phyloP scores from a whole-genome alignment of 2,888 invertebrate genomes.

The Alentia gelatinosa region DNA sequence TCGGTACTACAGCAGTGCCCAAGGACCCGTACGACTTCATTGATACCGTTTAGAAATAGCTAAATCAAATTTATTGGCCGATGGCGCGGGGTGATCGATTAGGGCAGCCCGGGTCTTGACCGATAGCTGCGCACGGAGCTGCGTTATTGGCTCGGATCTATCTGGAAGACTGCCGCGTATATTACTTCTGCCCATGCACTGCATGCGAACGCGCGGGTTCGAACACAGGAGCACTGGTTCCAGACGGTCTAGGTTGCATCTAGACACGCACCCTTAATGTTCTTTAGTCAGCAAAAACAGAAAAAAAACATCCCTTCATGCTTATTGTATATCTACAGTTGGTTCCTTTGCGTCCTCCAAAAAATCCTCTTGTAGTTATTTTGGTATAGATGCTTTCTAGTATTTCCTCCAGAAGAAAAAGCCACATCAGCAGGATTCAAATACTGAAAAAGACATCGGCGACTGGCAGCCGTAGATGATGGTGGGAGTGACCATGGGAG shows the following conservation, averaged over 20 bases:
- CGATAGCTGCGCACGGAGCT: background rate
- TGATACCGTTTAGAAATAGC: background rate
- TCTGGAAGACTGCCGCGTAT: background rate
- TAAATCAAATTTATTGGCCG: slow-evolving; percentile 21
- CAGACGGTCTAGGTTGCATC: background rate
- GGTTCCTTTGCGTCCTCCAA: too few relatives aligned
- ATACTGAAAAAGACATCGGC: background rate
- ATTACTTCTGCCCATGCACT: background rate
- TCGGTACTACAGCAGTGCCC: background rate
- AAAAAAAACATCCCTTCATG: too few relatives aligned
- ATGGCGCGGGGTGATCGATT: background rate
- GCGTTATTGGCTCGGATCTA: background rate
- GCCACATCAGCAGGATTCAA: too few relatives aligned
- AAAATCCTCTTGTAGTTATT: too few relatives aligned
- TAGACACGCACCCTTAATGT: background rate
- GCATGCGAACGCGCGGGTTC: background rate
- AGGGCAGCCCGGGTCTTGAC: background rate
- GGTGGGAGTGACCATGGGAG: background rate
- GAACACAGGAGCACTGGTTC: too few relatives aligned
- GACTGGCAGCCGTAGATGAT: background rate
- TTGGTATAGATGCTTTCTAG: too few relatives aligned
- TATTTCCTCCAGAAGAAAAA: too few relatives aligned
- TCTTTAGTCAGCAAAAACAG: background rate
- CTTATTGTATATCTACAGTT: too few relatives aligned
- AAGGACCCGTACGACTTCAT: background rate